Evolutionary conservation across 2,113 vertebrate genomes (phyloP).

Genomic region (Podilymbus podiceps): DNA sequence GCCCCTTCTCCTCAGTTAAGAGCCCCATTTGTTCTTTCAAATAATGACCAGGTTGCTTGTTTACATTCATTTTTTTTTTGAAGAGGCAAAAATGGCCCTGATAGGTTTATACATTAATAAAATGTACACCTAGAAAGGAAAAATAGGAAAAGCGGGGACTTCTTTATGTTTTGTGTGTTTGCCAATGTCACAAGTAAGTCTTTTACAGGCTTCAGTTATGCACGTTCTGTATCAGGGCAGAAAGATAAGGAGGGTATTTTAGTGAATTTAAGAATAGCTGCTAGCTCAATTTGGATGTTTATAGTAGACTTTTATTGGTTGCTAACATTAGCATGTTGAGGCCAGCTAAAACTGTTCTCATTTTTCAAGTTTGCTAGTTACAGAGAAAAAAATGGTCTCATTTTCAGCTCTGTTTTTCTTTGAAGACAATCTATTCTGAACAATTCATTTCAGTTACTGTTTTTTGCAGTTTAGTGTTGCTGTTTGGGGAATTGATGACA

Average conservation of each 20-base stretch:
- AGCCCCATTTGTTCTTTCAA: not conserved
- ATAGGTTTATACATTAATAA: fast-evolving
- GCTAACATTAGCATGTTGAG: not conserved
- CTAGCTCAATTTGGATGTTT: not conserved
- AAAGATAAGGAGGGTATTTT: too few species aligned
- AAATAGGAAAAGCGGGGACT: not conserved
- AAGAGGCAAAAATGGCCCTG: not conserved
- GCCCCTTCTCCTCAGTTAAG: fast-evolving
- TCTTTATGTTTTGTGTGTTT: not conserved
- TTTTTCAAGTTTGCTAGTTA: not conserved
- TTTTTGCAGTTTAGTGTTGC: not conserved
- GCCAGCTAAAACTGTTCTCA: not conserved
- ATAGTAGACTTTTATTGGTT: not conserved
- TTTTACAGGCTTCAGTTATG: not conserved
- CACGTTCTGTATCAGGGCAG: not conserved
- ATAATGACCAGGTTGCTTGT: not conserved
- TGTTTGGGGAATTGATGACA: not conserved
- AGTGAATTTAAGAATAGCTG: not conserved
- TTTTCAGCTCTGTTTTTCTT: not conserved
- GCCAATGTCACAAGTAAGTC: not conserved
- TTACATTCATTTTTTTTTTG: not conserved
- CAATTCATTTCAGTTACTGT: not conserved
- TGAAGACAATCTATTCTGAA: not conserved
- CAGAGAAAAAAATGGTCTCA: not conserved
- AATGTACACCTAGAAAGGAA: not conserved